phyloP scores from a whole-genome alignment of 2,888 invertebrate genomes.

The Latrodectus elegans region DNA sequence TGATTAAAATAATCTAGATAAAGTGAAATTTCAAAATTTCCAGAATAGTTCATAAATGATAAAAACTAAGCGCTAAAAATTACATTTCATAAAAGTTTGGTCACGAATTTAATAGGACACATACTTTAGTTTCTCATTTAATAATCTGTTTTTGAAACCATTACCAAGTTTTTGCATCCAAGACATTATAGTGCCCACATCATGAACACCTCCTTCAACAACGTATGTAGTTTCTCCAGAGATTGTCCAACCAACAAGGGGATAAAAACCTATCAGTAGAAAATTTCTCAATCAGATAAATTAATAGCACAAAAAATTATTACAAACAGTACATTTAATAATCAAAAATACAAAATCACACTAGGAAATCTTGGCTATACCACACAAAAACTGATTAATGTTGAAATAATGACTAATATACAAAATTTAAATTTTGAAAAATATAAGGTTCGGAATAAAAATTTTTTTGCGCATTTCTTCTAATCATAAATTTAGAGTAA shows the following conservation, averaged over 20 bases:
- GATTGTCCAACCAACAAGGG: slow-evolving; percentile 90
- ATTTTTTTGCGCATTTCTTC: no score
- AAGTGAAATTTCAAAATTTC: slow-evolving; percentile 72
- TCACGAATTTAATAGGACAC: background rate
- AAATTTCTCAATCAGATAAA: background rate
- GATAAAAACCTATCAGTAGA: slow-evolving; percentile 83
- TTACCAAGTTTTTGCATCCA: slow-evolving; percentile 80
- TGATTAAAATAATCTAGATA: no score
- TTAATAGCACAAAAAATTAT: background rate
- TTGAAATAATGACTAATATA: no score
- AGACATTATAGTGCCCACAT: slow-evolving; percentile 89
- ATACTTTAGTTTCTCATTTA: no score
- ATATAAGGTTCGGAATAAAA: no score
- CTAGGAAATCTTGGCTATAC: no score
- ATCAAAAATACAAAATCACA: background rate
- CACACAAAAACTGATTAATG: no score
- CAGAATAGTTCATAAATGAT: slow-evolving; percentile 74
- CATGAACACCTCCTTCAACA: slow-evolving; percentile 90
- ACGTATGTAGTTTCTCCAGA: slow-evolving; percentile 80
- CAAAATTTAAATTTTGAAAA: no score
- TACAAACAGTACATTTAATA: background rate
- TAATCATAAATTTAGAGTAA: no score
- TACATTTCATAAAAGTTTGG: background rate
- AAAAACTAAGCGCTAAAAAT: slow-evolving; percentile 11
- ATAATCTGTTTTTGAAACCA: no score